A percentile compares a stretch with the other conserved stretches of the same genome.
phyloP scores from a whole-genome alignment of 2,888 invertebrate genomes.

The Pandemis cinnamomeana region DNA sequence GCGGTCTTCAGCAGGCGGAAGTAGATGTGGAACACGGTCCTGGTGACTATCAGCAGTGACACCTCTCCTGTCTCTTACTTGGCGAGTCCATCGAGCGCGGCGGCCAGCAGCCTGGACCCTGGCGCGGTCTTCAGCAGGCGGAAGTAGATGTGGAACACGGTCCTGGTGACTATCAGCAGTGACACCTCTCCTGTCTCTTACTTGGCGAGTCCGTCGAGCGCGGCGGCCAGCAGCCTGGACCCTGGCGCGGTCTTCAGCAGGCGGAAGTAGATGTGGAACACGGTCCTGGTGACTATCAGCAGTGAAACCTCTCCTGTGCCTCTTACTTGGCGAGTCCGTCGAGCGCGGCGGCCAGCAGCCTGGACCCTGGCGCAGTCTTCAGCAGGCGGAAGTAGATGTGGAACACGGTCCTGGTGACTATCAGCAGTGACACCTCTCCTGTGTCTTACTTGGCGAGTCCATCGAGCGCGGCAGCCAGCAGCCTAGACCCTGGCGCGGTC shows the following conservation, averaged over 20 bases:
- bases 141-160: conserved; percentile 97
- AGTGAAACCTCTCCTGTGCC: neutral
- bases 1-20: conserved; percentile 95
- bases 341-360: conserved; percentile 92
- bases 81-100: conserved; percentile 95
- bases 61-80: conserved; percentile 85
- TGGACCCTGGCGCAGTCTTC: conserved; percentile 90
- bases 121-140: conserved; percentile 93
- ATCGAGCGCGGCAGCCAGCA: conserved; percentile 93
- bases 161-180: conserved; percentile 87
- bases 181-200: conserved; percentile 68
- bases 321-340: conserved; percentile 95
- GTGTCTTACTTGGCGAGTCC: conserved; percentile 93
- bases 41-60: conserved; percentile 85
- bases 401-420: conserved; percentile 96
- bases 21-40: conserved; percentile 96
- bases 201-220: conserved; percentile 96
- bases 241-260: conserved; percentile 92
- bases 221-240: conserved; percentile 90
- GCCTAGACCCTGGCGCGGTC: conserved; percentile 88
- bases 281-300: conserved; percentile 89
- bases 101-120: conserved; percentile 89
- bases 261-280: conserved; percentile 97
- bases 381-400: conserved; percentile 97
- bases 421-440: conserved; percentile 88